A percentile compares a stretch with the other conserved stretches of the same genome.
These are phyloP conservation scores for Tetrao urogallus DNA, from an alignment of 2,113 vertebrate genomes.

Conservation along the genomic window DNA sequence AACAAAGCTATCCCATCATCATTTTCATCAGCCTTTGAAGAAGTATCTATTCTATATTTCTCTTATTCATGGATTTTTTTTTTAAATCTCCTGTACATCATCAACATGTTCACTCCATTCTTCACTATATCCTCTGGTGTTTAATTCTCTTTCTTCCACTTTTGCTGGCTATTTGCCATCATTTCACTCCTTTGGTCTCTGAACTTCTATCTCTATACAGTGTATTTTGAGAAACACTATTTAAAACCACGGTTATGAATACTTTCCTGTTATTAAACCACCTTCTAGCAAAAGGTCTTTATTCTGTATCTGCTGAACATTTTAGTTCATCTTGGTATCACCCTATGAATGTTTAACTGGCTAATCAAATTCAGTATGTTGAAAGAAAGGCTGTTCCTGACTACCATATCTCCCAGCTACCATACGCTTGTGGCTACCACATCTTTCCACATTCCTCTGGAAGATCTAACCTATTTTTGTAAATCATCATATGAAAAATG, in stretches of 20 bases:
- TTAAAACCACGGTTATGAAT: neutral
- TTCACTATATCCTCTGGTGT: neutral
- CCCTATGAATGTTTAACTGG: neutral
- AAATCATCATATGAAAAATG: neutral
- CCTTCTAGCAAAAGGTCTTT: neutral
- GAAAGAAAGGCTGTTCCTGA: neutral
- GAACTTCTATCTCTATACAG: neutral
- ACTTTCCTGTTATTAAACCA: neutral
- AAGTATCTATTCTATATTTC: neutral
- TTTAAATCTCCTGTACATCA: neutral
- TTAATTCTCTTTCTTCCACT: neutral
- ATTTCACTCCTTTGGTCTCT: neutral
- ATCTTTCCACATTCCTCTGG: neutral
- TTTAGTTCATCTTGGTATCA: neutral
- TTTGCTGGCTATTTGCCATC: neutral
- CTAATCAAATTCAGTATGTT: neutral
- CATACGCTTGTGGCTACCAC: neutral
- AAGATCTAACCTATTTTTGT: neutral
- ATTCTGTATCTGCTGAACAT: neutral
- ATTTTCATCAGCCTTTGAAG: neutral
- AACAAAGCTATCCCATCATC: neutral
- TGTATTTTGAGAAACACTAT: neutral
- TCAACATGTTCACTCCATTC: neutral
- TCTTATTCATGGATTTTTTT: neutral
- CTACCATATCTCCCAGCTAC: neutral